phyloP scores from a whole-genome alignment of 2,888 invertebrate species.

The Melinaea marsaeus region DNA sequence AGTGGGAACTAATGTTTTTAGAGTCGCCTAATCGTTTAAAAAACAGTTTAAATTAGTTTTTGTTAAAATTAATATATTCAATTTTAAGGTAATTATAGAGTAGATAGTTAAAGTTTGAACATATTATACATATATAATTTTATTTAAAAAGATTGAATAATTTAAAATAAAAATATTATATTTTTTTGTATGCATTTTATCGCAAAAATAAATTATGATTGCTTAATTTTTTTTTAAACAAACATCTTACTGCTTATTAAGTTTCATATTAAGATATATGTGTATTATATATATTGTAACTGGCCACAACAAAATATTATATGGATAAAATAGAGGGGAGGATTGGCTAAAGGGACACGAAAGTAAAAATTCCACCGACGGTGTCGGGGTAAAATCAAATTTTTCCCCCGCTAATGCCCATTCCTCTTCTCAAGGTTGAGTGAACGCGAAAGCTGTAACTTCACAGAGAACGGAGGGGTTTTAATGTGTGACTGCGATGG shows the following conservation, averaged over 20 bases:
- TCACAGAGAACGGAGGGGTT: slow-evolving; percentile 33
- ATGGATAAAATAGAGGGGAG: slow-evolving; percentile 54
- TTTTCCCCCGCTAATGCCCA: slow-evolving; percentile 66
- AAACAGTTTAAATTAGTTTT: slow-evolving; percentile 9
- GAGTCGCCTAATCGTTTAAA: slow-evolving; percentile 21
- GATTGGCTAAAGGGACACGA: slow-evolving; percentile 53
- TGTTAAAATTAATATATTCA: not conserved
- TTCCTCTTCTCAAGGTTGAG: slow-evolving; percentile 60
- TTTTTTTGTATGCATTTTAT: not conserved
- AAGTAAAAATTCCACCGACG: slow-evolving; percentile 49
- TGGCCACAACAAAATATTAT: slow-evolving; percentile 54
- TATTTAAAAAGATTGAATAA: no score
- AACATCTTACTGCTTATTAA: slow-evolving; percentile 31
- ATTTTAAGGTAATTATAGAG: no score
- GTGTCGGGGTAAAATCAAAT: slow-evolving; percentile 72
- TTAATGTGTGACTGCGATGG: slow-evolving; percentile 26
- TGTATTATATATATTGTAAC: slow-evolving; percentile 38
- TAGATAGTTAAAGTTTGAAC: no score
- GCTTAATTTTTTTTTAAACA: not conserved
- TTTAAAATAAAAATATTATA: no score
- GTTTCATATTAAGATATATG: slow-evolving; percentile 50
- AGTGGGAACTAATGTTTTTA: slow-evolving; percentile 30
- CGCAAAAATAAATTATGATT: not conserved
- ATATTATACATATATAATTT: no score
- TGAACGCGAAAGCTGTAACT: slow-evolving; percentile 66